Percentiles rank a stretch among this genome's conserved stretches.
Conservation (phyloP, 2,888 invertebrate genomes). For the Rhimphoctona megacephalus region DNA sequence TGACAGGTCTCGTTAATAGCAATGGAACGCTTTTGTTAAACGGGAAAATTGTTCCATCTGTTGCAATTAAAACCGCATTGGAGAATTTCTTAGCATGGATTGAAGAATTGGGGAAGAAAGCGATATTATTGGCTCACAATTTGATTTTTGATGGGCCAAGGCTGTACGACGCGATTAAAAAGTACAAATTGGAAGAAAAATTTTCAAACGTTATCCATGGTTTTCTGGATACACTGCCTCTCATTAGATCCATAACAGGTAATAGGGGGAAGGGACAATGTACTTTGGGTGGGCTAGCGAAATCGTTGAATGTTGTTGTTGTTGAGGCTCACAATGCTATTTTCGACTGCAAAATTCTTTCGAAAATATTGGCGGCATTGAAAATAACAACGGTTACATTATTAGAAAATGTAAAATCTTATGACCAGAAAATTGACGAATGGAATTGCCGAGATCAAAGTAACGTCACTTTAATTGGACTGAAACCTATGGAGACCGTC, state of each 20-base stretch:
- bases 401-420: conserved; percentile 38
- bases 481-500: no score
- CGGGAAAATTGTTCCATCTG: no score
- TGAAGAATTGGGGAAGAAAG: conserved; percentile 18
- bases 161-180: conserved; percentile 16
- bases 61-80: no score
- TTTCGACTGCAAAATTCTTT: conserved; percentile 52
- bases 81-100: conserved; percentile 44
- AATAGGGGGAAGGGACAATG: conserved; percentile 46
- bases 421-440: conserved; percentile 11
- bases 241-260: conserved; percentile 44
- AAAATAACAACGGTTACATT: conserved; percentile 47
- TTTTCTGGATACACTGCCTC: conserved; percentile 58
- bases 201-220: conserved; percentile 43
- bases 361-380: conserved; percentile 45
- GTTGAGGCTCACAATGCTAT: conserved; percentile 63
- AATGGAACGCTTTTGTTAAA: no score
- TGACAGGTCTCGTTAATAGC: no score
- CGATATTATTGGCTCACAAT: conserved; percentile 35
- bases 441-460: conserved; percentile 40
- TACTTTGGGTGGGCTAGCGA: no score
- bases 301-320: no score
- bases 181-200: conserved; percentile 15
- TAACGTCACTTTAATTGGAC: conserved; percentile 15
- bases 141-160: no score